Evolutionary conservation across 1,140 invertebrate species (phyloP), one percentile per base, ranked within the genome.

Genomic region (Proales similis): DNA sequence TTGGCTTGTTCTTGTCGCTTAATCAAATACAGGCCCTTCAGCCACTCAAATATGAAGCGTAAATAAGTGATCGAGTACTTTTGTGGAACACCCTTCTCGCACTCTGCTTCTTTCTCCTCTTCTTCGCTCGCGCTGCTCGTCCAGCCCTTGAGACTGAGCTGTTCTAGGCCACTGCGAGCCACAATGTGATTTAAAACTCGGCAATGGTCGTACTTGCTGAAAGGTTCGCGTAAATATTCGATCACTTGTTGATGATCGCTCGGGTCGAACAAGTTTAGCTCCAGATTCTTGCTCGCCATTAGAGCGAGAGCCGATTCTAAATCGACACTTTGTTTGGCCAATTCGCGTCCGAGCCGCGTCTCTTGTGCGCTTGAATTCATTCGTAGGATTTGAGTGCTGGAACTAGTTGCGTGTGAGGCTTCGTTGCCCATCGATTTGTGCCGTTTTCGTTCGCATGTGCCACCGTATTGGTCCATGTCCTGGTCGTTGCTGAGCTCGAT

Each of bases 341-440:
- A 39, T 3, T 42, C n/a, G 11, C 51, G n/a, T 29, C 51, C 51
- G 5, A 57, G 20, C 5, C 30, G 17, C 20, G 26, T 57, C 20
- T 57, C 33, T 11, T 24, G n/a, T 7, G 51, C 51, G 9, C 36
- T 26, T 39, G 39, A 42, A 19, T 57, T 57, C 51, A 57, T 42
- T 24, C 26, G 14, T 12, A 57, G 45, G 20, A 42, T 42, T 24
- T 57, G 51, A 27, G 39, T 57, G 6, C 45, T 39, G 6, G 14
- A 36, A 36, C 33, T 36, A 9, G 14, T 9, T 9, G 9, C 14
- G 14, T 36, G 9, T 42, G 7, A 57, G 30, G n/a, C n/a, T 39
- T 57, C 51, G 4, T 36, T 29, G 2, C 51, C 51, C 1, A 42
- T 57, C 11, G 51, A 57, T 26, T 57, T 57, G 36, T 57, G 51